Percentiles rank a stretch among this genome's conserved stretches.
These are phyloP conservation scores for Mohoua ochrocephala DNA, from an alignment of 2,113 vertebrate species.

Conservation along the genomic window DNA sequence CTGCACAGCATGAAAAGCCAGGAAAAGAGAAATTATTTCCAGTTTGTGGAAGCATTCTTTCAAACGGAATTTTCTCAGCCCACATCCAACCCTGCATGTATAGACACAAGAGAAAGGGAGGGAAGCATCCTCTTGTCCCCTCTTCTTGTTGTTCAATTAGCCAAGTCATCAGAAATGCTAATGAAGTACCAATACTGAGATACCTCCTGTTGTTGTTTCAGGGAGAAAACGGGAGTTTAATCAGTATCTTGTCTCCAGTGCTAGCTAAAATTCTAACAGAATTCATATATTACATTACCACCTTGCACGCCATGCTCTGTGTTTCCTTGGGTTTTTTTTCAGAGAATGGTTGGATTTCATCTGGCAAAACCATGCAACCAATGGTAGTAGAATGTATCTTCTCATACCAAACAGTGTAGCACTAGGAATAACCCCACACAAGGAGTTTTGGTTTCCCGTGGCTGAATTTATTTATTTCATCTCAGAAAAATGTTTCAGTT, in stretches of 20 bases:
- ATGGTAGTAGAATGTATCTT: neutral
- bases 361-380: neutral
- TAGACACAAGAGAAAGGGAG: neutral
- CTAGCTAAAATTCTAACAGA: neutral
- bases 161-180: neutral
- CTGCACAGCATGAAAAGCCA: neutral
- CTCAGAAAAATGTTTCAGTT: neutral
- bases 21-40: neutral
- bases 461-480: neutral
- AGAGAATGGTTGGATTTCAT: neutral
- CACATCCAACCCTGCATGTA: neutral
- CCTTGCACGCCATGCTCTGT: neutral
- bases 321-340: neutral
- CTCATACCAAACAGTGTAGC: neutral
- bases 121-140: neutral
- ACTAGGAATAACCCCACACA: fast-evolving
- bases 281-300: neutral
- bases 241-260: neutral
- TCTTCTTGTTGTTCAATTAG: neutral
- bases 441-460: neutral
- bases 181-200: neutral
- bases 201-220: neutral
- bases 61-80: neutral
- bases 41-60: neutral
- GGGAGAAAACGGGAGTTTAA: neutral